Evolutionary conservation across 1,140 invertebrate species (phyloP), one percentile per base, ranked within the genome.

Genomic region (Asobara japonica): DNA sequence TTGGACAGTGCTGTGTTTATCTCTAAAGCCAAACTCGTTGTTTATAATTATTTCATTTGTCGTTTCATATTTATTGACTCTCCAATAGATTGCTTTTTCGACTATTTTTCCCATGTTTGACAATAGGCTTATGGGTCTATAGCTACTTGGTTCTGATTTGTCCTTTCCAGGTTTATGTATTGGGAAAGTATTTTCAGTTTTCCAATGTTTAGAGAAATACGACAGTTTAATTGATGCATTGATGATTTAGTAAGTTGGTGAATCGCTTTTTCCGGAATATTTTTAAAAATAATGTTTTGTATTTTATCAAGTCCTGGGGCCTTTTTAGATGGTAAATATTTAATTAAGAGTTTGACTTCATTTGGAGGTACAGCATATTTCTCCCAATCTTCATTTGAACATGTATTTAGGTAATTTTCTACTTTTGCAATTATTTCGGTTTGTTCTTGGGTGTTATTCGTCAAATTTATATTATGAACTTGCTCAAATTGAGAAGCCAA

Each of bases 91-190:
- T 22, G 10, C 6, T 8, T 25, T 27, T 27, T 56, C 51, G 11
- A 25, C 20, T 25, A 56, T 22, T 56, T 56, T 56, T 22, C 51
- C 22, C 51, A 65, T 16, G 6, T n/a, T 38, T 1, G 13, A 1
- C 3, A 65, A 18, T 31, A 65, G n/a, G 31, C 64, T 65, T 3
- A 65, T 65, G n/a, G 64, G 64, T 18, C 36, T n/a, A 65, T 45
- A 56, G 10, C 18, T 22, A 10, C 22, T 22, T 2, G 22, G 20
- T 22, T 25, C 18, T 18, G 51, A 27, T 56, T 56, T 56, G 11
- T 56, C 1, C 25, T 56, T 56, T 8, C 51, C 51, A 13, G 22
- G 51, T 11, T 56, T 56, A 3, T 56, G 22, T 6, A 56, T 25
- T 56, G 51, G 20, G 18, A 56, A 27, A 8, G 25, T 27, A 25